Conservation (phyloP, 2,113 vertebrate species). For the Lonchura striata region DNA sequence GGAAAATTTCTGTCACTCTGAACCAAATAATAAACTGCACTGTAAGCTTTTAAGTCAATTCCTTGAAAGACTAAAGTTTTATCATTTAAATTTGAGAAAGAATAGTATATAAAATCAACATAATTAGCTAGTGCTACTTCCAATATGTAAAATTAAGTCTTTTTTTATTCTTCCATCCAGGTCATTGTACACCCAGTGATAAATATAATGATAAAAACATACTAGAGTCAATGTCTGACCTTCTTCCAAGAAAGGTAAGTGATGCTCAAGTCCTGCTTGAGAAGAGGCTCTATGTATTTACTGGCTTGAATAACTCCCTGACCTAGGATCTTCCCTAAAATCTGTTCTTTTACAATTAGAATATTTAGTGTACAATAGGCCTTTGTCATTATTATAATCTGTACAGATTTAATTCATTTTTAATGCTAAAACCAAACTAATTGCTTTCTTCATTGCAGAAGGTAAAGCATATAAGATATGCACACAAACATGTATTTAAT, state of each 20-base stretch:
- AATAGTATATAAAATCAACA: neutral
- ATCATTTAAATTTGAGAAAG: neutral
- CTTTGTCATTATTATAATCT: neutral
- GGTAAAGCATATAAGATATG: neutral
- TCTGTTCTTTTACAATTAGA: neutral
- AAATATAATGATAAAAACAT: neutral
- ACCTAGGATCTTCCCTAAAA: neutral
- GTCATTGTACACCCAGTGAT: neutral
- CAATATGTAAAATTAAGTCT: no score
- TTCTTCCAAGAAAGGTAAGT: conserved; percentile 64
- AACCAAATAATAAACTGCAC: neutral
- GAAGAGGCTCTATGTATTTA: neutral
- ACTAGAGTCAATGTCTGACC: neutral
- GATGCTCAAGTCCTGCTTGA: neutral
- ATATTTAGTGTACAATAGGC: neutral
- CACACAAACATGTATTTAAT: neutral
- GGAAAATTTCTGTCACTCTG: neutral
- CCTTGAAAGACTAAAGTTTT: neutral
- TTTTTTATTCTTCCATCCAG: neutral
- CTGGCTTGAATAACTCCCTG: neutral
- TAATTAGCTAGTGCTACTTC: no score
- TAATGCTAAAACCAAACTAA: neutral
- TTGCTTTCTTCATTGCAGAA: neutral
- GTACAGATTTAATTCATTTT: neutral
- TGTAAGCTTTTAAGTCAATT: neutral